These are phyloP conservation scores for Stigmatopora argus DNA, from an alignment of 2,113 vertebrate species.

Conservation along the genomic window DNA sequence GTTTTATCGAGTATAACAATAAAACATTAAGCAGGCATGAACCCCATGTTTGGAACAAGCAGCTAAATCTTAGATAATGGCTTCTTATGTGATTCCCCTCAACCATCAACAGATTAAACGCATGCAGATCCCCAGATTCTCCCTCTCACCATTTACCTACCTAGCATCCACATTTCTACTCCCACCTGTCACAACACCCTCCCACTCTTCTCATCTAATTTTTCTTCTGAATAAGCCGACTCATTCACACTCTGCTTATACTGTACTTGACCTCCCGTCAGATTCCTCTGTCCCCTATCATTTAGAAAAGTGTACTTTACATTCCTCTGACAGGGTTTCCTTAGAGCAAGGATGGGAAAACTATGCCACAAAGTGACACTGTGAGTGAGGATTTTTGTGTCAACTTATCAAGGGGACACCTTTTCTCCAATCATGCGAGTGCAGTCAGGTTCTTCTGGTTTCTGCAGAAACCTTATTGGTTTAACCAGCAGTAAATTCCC, in stretches of 20 bases:
- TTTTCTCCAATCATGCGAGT: no score
- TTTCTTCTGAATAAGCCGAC: conserved; percentile 28
- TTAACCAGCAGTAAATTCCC: no score
- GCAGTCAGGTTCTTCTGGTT: no score
- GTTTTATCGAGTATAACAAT: not conserved
- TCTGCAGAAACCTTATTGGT: no score
- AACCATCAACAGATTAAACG: conserved; percentile 66
- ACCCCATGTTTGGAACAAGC: conserved; percentile 35
- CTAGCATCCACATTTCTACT: conserved; percentile 23
- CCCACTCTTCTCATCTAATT: conserved; percentile 30
- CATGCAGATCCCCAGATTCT: conserved; percentile 53
- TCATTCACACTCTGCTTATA: conserved; percentile 22
- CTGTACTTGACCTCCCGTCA: conserved; percentile 16
- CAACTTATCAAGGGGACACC: no score
- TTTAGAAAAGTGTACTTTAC: conserved; percentile 49
- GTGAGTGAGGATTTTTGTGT: no score
- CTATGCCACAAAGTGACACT: no score
- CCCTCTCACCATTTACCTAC: conserved; percentile 34
- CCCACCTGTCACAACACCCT: conserved; percentile 4
- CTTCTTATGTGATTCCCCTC: conserved; percentile 62
- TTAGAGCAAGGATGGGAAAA: not conserved
- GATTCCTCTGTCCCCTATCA: conserved; percentile 11
- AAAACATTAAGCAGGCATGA: not conserved
- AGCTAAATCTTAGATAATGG: conserved; percentile 58
- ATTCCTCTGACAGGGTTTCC: conserved; percentile 48